A percentile compares a stretch with the other conserved stretches of the same genome.
phyloP scores from a whole-genome alignment of 2,888 invertebrate genomes.

The Papilio demoleus region DNA sequence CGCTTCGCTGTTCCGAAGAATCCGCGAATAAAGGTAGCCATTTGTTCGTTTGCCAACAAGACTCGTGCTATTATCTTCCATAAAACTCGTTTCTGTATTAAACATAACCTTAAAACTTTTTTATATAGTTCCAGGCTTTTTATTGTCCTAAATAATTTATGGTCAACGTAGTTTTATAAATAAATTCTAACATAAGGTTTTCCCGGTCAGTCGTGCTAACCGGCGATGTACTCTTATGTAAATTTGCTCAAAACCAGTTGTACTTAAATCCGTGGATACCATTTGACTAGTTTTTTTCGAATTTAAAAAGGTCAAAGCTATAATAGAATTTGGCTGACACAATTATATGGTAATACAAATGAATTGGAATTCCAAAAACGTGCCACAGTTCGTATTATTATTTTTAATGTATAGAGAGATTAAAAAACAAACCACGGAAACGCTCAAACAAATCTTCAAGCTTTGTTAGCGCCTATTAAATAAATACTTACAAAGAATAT shows the following conservation, averaged over 20 bases:
- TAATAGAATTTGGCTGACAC: constrained; percentile 5
- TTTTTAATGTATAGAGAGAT: too few relatives aligned
- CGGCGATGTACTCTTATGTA: constrained; percentile 35
- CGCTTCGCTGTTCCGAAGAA: too few relatives aligned
- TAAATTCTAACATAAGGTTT: constrained; percentile 31
- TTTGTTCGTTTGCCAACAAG: too few relatives aligned
- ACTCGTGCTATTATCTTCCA: too few relatives aligned
- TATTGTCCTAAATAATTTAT: neutral
- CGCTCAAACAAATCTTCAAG: too few relatives aligned
- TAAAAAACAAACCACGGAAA: too few relatives aligned
- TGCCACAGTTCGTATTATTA: neutral
- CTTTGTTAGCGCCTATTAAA: too few relatives aligned
- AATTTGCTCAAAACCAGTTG: constrained; percentile 38
- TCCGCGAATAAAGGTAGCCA: too few relatives aligned
- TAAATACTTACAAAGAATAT: too few relatives aligned
- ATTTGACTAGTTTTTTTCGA: constrained; percentile 31
- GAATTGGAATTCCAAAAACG: neutral
- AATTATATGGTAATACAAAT: constrained; percentile 1
- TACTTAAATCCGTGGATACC: constrained; percentile 21
- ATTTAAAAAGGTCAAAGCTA: constrained; percentile 7
- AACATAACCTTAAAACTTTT: neutral
- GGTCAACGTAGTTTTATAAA: constrained; percentile 11
- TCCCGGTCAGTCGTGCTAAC: constrained; percentile 24
- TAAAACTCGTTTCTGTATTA: neutral
- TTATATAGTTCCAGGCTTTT: neutral